Base-by-base conservation (phyloP, 2,113 vertebrate genomes). In the Anolis carolinensis region DNA sequence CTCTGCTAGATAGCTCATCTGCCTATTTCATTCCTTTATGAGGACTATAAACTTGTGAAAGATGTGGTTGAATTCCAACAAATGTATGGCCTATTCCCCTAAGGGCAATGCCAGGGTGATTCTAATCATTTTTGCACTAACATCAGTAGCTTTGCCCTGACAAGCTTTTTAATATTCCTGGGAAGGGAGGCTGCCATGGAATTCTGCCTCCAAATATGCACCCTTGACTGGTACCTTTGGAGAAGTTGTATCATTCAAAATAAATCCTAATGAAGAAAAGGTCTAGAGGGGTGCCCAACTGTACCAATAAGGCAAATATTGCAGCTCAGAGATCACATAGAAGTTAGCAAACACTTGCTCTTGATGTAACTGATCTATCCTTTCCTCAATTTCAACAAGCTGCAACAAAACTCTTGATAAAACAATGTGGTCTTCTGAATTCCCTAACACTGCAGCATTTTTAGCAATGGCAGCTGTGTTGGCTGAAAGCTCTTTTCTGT, bases 321-420 rank as follows among this genome's bases (percentile, higher is more conserved):
- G 97, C 10, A 99, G 94, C 95, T 99, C 98, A 1, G 98, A 97
- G 95, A 99, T 98, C 80, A 99, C 93, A 91, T 98, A 98, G 91
- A 99, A 99, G 96, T 99, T 98, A 3, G 98, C 97, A 94, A 97
- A 97, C 90, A 98, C 97, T 97, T 99, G 99, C 32, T 99, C 98
- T 95, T 99, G 98, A 95, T 99, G 98, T 90, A 99, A 96, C 84
- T 97, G 97, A 94, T 99, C 98, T 88, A 99, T 98, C 95, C 99
- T 99, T 94, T 99, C 99, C 93, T 99, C 98, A 92, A 99, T 98
- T 87, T 99, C 99, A n/a, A 98, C 99, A 91, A 99, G 97, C 93
- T 99, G 99, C 34, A 98, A 99, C 93, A 99, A 95, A 27, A 98
- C 99, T 79, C 99, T 96, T 21, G 98, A 99, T 50, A 99, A 95